A percentile compares a stretch with the other conserved stretches of the same genome.
Conservation (phyloP, 2,888 invertebrate genomes). For the Latrodectus elegans region DNA sequence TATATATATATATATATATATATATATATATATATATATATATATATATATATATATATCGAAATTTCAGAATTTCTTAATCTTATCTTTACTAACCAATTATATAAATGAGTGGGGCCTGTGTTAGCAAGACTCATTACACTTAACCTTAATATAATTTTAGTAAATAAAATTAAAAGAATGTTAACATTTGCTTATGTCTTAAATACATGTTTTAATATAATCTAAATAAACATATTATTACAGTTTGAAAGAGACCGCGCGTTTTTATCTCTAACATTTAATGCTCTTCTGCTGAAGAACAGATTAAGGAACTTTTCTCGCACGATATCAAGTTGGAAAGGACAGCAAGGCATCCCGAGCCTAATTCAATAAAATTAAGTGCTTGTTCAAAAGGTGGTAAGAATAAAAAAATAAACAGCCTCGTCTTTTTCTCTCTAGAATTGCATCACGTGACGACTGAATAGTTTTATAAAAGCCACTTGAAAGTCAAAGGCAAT, state of each 20-base stretch:
- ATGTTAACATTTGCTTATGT: too few species aligned
- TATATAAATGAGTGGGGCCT: too few species aligned
- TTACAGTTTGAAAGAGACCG: not conserved
- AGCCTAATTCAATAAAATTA: slow-evolving; percentile 50
- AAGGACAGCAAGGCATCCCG: slow-evolving; percentile 3
- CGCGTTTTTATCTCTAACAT: not conserved
- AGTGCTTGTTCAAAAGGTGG: slow-evolving; percentile 33
- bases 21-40: too few species aligned
- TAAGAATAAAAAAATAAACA: slow-evolving; percentile 8
- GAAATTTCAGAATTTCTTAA: too few species aligned
- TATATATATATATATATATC: too few species aligned
- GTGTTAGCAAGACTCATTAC: too few species aligned
- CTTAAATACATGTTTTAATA: too few species aligned
- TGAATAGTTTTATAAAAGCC: slow-evolving; percentile 26
- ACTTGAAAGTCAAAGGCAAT: slow-evolving; percentile 14
- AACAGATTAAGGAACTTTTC: not conserved
- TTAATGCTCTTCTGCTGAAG: not conserved
- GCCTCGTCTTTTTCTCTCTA: not conserved
- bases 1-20: too few species aligned
- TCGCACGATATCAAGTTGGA: not conserved
- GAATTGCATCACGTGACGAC: slow-evolving; percentile 20
- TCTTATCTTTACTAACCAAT: too few species aligned
- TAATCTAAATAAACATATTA: too few species aligned
- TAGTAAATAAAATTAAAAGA: too few species aligned
- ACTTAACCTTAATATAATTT: too few species aligned